Evolutionary conservation across 1,140 invertebrate species (phyloP).

Genomic region (Drosophila insularis): DNA sequence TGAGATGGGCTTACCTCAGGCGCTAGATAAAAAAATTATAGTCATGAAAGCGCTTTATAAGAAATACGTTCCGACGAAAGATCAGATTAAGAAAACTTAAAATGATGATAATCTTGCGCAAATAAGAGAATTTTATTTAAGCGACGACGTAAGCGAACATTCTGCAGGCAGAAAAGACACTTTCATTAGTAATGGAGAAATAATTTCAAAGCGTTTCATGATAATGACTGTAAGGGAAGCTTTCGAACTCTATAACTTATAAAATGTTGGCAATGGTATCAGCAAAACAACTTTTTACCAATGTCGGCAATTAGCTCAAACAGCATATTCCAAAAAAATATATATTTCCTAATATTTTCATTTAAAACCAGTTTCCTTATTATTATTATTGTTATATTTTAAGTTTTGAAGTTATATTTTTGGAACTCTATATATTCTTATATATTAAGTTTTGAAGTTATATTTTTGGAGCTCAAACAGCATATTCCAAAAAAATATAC

Average conservation of each 20-base stretch:
- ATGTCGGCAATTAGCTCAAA: neutral
- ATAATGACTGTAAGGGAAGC: slow-evolving; percentile 2
- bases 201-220: neutral
- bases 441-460: no score
- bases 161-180: slow-evolving; percentile 6
- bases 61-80: neutral
- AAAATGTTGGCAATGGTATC: neutral
- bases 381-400: no score
- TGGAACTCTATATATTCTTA: no score
- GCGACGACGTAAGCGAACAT: slow-evolving; percentile 1
- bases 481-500: no score
- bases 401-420: no score
- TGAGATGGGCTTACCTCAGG: no score
- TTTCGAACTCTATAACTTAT: neutral
- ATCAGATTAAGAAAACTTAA: no score
- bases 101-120: no score
- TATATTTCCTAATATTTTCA: no score
- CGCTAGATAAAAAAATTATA: neutral
- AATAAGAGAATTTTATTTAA: neutral
- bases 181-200: neutral
- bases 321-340: no score
- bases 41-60: neutral
- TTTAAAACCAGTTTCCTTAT: no score
- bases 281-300: neutral
- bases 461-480: no score